phyloP scores from a whole-genome alignment of 2,888 invertebrate genomes.

The Spodoptera exigua region DNA sequence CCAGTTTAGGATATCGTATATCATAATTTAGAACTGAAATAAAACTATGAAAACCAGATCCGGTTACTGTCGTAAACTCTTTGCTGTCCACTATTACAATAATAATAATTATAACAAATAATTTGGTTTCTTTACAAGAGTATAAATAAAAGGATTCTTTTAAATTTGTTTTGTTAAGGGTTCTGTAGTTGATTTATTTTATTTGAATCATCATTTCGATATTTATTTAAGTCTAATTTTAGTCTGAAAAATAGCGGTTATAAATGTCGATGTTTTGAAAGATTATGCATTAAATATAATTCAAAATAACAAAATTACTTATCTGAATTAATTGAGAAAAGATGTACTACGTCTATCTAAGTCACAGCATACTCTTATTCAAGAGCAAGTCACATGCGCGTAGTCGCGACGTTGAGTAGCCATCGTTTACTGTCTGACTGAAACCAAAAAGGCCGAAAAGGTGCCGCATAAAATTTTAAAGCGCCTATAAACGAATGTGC shows the following conservation, averaged over 20 bases:
- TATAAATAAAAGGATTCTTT: conserved; percentile 45
- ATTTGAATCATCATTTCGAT: conserved; percentile 1
- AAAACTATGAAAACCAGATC: conserved; percentile 64
- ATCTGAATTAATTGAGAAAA: too few relatives aligned
- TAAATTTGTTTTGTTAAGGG: conserved; percentile 14
- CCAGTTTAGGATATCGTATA: conserved; percentile 56
- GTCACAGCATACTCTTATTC: too few relatives aligned
- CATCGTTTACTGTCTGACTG: not conserved
- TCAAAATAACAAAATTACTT: too few relatives aligned
- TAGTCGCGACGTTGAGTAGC: not conserved
- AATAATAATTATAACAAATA: conserved; percentile 83
- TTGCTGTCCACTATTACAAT: conserved; percentile 66
- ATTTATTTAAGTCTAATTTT: not conserved
- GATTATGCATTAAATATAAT: too few relatives aligned
- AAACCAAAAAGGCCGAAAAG: conserved; percentile 64
- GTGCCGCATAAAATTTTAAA: conserved; percentile 77
- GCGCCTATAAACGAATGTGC: conserved; percentile 76
- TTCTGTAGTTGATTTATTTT: conserved; percentile 23
- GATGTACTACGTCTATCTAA: too few relatives aligned
- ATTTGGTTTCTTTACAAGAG: conserved; percentile 69
- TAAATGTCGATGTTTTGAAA: too few relatives aligned
- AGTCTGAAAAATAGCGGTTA: conserved; percentile 5
- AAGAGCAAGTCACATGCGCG: not conserved
- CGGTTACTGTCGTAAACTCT: conserved; percentile 64
- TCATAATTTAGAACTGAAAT: conserved; percentile 66